phyloP scores from a whole-genome alignment of 2,113 vertebrate species.

The Brachyhypopomus occidentalis region DNA sequence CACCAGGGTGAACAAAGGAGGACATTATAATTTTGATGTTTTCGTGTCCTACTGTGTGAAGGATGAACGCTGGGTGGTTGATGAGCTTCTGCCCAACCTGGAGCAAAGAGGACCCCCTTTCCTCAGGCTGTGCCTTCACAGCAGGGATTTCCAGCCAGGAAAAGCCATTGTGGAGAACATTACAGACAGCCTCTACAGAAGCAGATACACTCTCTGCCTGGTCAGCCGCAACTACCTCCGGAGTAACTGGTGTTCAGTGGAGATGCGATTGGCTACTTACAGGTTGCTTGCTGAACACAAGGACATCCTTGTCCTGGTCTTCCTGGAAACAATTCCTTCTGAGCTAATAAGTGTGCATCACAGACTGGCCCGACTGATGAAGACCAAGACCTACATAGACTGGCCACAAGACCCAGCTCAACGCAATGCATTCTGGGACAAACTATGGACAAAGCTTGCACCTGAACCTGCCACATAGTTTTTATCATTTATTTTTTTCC shows the following conservation, averaged over 20 bases:
- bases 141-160: slow-evolving; percentile 40
- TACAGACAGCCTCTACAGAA: slow-evolving; percentile 62
- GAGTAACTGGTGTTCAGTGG: slow-evolving; percentile 60
- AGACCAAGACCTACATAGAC: slow-evolving; percentile 55
- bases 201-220: slow-evolving; percentile 71
- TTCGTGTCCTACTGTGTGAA: slow-evolving; percentile 57
- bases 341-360: slow-evolving; percentile 48
- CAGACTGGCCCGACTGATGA: slow-evolving; percentile 55
- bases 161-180: slow-evolving; percentile 54
- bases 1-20: background rate
- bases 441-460: slow-evolving; percentile 42
- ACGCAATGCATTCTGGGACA: slow-evolving; percentile 54
- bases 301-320: slow-evolving; percentile 61
- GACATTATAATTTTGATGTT: slow-evolving; percentile 46
- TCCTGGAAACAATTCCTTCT: slow-evolving; percentile 56
- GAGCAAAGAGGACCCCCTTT: slow-evolving; percentile 39
- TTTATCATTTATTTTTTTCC: no score
- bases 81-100: slow-evolving; percentile 53
- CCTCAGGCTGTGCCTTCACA: slow-evolving; percentile 36
- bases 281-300: background rate
- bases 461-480: background rate
- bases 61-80: slow-evolving; percentile 56
- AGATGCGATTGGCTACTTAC: no score
- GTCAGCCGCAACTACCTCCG: slow-evolving; percentile 61
- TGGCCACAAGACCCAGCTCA: slow-evolving; percentile 55